A percentile compares a stretch with the other conserved stretches of the same genome.
These are phyloP conservation scores for Adelphocoris suturalis DNA, from an alignment of 2,888 invertebrate genomes.

Conservation along the genomic window DNA sequence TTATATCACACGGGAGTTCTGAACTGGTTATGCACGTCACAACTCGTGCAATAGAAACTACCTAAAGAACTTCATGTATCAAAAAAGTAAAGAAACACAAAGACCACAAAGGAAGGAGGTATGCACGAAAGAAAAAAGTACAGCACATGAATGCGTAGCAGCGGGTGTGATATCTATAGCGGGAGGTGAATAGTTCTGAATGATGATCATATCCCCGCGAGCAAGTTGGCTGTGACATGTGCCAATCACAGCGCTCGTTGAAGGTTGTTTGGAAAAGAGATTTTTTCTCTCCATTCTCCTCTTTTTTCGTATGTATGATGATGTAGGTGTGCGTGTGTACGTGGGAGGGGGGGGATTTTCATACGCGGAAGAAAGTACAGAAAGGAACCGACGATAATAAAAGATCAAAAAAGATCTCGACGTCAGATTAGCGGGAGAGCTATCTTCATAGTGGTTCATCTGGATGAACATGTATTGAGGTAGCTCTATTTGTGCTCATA, in stretches of 20 bases:
- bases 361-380: neutral
- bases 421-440: too few relatives aligned
- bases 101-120: neutral
- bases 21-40: too few relatives aligned
- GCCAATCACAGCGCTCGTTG: slow-evolving; percentile 43
- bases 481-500: too few relatives aligned
- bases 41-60: too few relatives aligned
- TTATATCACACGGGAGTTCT: too few relatives aligned
- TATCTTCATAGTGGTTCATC: too few relatives aligned
- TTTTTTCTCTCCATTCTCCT: slow-evolving; percentile 12
- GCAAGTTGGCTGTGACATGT: slow-evolving; percentile 40
- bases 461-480: too few relatives aligned
- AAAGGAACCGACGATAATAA: slow-evolving; percentile 17
- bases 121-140: slow-evolving; percentile 8
- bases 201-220: slow-evolving; percentile 37
- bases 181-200: slow-evolving; percentile 51
- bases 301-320: neutral
- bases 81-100: neutral
- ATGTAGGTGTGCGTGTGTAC: neutral
- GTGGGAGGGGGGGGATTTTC: neutral
- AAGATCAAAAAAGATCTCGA: neutral
- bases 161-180: slow-evolving; percentile 18
- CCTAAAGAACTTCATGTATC: too few relatives aligned
- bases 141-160: slow-evolving; percentile 23
- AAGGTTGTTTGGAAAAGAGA: slow-evolving; percentile 10